Percentiles rank a stretch among this genome's conserved stretches.
Conservation (phyloP, 2,113 vertebrate species). For the Sinocyclocheilus maitianheensis region DNA sequence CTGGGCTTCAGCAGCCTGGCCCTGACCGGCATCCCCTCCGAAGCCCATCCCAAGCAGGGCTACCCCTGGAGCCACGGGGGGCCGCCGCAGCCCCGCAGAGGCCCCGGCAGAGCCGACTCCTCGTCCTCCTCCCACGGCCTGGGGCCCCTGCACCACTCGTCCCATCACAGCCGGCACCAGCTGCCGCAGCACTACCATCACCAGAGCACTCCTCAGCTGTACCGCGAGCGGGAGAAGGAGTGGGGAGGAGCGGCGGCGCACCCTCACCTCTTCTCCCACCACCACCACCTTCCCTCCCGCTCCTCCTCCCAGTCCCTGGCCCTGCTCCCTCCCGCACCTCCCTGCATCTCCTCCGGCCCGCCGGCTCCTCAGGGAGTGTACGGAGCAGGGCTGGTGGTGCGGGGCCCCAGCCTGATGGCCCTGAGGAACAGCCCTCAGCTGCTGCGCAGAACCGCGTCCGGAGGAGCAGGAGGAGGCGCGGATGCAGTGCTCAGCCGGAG, state of each 20-base stretch:
- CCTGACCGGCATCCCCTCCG: conserved; percentile 83
- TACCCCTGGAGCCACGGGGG: conserved; percentile 90
- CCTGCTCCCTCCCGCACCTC: conserved; percentile 75
- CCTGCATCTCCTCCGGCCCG: conserved; percentile 70
- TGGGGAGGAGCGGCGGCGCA: conserved; percentile 63
- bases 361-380: conserved; percentile 76
- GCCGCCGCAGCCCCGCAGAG: conserved; percentile 79
- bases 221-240: conserved; percentile 76
- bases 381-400: conserved; percentile 69
- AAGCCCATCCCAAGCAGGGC: conserved; percentile 86
- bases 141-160: conserved; percentile 71
- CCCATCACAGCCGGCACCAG: conserved; percentile 72
- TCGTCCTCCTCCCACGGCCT: conserved; percentile 63
- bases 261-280: conserved; percentile 72
- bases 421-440: conserved; percentile 91
- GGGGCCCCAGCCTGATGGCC: conserved; percentile 80
- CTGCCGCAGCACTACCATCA: conserved; percentile 79
- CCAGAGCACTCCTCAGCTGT: conserved; percentile 81
- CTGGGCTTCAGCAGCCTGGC: conserved; percentile 90
- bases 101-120: conserved; percentile 75
- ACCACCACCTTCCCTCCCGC: conserved; percentile 78
- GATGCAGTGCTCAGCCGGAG: conserved; percentile 86
- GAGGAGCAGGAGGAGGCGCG: conserved; percentile 71
- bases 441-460: conserved; percentile 86
- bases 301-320: conserved; percentile 80